phyloP scores from a whole-genome alignment of 2,113 vertebrate species.

The Vombatus ursinus region DNA sequence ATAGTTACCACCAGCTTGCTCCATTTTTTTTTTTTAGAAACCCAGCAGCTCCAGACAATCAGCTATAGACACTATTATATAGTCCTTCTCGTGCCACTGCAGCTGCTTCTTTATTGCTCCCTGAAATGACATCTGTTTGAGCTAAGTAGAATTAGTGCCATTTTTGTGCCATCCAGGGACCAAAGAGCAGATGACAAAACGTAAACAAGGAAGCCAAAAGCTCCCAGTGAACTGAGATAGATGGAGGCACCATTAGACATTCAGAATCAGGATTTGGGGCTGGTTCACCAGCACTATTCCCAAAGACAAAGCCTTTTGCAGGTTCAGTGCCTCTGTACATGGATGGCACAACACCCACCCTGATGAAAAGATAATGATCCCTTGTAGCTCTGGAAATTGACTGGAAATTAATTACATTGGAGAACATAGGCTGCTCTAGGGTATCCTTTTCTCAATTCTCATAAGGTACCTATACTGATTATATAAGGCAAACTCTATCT shows the following conservation, averaged over 20 bases:
- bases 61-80: conserved; percentile 1
- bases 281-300: background rate
- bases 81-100: background rate
- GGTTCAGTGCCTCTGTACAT: background rate
- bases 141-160: conserved; percentile 59
- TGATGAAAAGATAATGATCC: background rate
- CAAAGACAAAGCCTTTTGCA: background rate
- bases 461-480: background rate
- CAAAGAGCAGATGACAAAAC: conserved; percentile 6
- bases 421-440: conserved; percentile 11
- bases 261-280: background rate
- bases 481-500: background rate
- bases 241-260: background rate
- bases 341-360: background rate
- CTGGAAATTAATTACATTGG: conserved; percentile 15
- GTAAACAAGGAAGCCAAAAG: background rate
- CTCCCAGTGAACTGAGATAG: background rate
- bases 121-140: conserved; percentile 57
- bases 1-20: background rate
- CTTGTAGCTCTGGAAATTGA: background rate
- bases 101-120: conserved; percentile 50
- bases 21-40: conserved; percentile 8
- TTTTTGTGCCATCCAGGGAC: conserved; percentile 38
- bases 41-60: conserved; percentile 18
- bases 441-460: background rate